phyloP scores from a whole-genome alignment of 2,888 invertebrate species.

The Venustoraphidia nigricollis region DNA sequence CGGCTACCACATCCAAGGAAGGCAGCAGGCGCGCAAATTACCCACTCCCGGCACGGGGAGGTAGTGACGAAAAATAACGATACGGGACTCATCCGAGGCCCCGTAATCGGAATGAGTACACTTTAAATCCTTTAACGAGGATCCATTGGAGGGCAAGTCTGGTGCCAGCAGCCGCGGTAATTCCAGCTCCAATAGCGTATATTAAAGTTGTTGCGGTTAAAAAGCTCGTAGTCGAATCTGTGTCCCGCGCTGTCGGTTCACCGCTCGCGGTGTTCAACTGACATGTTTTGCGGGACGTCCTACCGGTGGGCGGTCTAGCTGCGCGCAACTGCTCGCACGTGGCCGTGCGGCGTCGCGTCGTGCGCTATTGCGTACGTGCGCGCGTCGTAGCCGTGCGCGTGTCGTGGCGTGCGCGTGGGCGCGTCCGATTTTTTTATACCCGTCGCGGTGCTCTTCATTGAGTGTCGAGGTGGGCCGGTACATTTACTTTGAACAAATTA shows the following conservation, averaged over 20 bases:
- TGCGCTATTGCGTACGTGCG: too few species aligned
- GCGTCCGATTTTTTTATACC: constrained; percentile 21
- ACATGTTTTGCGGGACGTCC: constrained; percentile 21
- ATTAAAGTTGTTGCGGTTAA: constrained; percentile 53
- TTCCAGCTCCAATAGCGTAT: constrained; percentile 54
- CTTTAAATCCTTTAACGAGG: constrained; percentile 12
- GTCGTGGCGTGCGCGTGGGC: constrained; percentile 12
- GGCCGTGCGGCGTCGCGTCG: constrained; percentile 26
- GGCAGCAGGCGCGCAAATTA: constrained; percentile 6
- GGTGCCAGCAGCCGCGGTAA: constrained; percentile 59
- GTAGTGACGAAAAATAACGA: constrained; percentile 53
- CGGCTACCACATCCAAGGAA: constrained; percentile 1
- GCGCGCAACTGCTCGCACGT: constrained; percentile 15
- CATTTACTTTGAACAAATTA: constrained; percentile 48
- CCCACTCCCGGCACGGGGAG: constrained; percentile 34
- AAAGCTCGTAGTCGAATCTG: constrained; percentile 25
- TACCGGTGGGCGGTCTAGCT: constrained; percentile 18
- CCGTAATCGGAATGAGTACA: constrained; percentile 34
- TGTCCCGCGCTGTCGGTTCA: constrained; percentile 32
- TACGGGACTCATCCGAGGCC: constrained; percentile 38
- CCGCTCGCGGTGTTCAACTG: constrained; percentile 25
- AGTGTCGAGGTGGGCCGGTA: constrained; percentile 15
- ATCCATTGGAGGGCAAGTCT: constrained; percentile 44
- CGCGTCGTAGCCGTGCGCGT: too few species aligned
- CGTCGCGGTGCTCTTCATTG: constrained; percentile 15